phyloP scores from a whole-genome alignment of 1,140 invertebrate genomes.

The Macrobrachium rosenbergii region DNA sequence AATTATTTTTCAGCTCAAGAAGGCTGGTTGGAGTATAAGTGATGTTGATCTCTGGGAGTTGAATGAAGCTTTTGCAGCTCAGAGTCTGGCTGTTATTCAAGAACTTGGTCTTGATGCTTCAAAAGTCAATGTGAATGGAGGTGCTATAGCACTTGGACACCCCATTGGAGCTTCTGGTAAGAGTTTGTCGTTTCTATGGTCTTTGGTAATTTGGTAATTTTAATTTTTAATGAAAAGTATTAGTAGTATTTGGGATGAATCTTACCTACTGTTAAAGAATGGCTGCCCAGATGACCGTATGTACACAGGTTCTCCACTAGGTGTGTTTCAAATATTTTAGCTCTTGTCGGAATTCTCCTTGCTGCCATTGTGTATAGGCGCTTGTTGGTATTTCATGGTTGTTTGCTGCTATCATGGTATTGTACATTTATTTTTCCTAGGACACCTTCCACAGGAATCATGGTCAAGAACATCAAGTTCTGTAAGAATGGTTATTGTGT shows the following conservation, averaged over 20 bases:
- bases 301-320: too few species aligned
- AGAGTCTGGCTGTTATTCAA: slow-evolving; percentile 78
- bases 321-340: too few species aligned
- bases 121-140: slow-evolving; percentile 88
- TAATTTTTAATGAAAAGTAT: not conserved
- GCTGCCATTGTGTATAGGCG: too few species aligned
- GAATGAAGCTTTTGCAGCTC: slow-evolving; percentile 88
- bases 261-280: too few species aligned
- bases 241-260: not conserved
- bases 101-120: slow-evolving; percentile 78
- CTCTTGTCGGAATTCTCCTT: too few species aligned
- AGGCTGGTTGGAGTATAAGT: slow-evolving; percentile 83
- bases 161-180: slow-evolving; percentile 86
- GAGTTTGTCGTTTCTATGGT: not conserved
- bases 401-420: too few species aligned
- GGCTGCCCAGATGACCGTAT: too few species aligned
- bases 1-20: slow-evolving; percentile 75
- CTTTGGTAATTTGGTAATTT: slow-evolving; percentile 8
- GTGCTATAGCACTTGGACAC: slow-evolving; percentile 91
- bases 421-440: too few species aligned
- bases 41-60: slow-evolving; percentile 92
- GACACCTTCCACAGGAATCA: too few species aligned
- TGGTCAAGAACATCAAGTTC: too few species aligned
- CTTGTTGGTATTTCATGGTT: too few species aligned
- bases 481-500: too few species aligned